A percentile compares a stretch with the other conserved stretches of the same genome.
Evolutionary conservation across 2,888 invertebrate species (phyloP).

Genomic region (Argyresthia albistria): DNA sequence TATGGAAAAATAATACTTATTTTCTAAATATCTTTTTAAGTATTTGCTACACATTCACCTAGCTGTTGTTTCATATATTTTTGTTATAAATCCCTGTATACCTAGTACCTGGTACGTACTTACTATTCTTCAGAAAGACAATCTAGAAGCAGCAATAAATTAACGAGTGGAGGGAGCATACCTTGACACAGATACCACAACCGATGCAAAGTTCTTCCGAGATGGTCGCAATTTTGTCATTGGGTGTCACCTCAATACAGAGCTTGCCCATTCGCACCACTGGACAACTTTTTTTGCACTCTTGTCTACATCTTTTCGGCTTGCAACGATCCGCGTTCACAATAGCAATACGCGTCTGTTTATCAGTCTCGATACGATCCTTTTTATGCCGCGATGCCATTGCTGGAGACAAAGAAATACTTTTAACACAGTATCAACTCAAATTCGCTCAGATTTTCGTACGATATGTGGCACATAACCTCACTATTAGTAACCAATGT

Average conservation of each 20-base stretch:
- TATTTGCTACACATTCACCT: too few species aligned
- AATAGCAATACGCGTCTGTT: conserved; percentile 97
- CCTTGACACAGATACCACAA: conserved; percentile 99
- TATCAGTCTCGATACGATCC: conserved; percentile 87
- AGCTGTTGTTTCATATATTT: too few species aligned
- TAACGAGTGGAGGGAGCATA: conserved; percentile 31
- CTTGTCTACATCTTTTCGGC: conserved; percentile 98
- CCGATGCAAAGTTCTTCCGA: conserved; percentile 99
- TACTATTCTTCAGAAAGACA: neutral
- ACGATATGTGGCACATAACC: conserved; percentile 6
- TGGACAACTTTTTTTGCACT: conserved; percentile 98
- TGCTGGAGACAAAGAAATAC: conserved; percentile 30
- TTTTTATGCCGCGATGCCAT: conserved; percentile 70
- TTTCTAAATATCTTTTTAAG: too few species aligned
- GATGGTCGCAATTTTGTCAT: conserved; percentile 96
- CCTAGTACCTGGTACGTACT: too few species aligned
- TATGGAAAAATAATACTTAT: too few species aligned
- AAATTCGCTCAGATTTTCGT: neutral
- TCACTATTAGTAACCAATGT: neutral
- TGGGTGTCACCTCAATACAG: conserved; percentile 97
- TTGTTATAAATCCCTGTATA: too few species aligned
- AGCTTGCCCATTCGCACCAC: conserved; percentile 99
- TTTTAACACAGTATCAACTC: neutral
- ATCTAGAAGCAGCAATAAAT: neutral
- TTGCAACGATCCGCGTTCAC: conserved; percentile 99